Evolutionary conservation across 2,797 vertebrate genomes (phyloP), one percentile per base, ranked within the genome.

Genomic region (Hyperoplus immaculatus): DNA sequence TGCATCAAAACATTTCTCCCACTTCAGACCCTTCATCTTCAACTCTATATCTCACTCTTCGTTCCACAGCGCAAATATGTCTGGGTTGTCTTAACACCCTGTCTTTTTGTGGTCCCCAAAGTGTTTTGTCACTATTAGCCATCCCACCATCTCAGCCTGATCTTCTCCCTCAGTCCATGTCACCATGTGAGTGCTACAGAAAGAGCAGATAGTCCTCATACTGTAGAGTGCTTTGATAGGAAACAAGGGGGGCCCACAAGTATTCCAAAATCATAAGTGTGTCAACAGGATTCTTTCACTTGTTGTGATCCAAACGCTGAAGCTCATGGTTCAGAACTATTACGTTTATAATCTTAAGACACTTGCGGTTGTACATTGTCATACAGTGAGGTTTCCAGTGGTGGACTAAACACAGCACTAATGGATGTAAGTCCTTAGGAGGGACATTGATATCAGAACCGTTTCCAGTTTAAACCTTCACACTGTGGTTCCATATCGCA

Each of bases 1-100:
- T 70, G 79, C 84, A 72, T 87, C 83, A 46, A 75, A 74, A 78
- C 83, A 79, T 82, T 77, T 76, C 75, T 77, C 68, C 76, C 69
- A 56, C 78, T 86, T 82, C 72, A 51, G 72, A 82, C 57, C 75
- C 72, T 84, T 86, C 72, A 83, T 88, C 82, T 74, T 58, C 53
- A 62, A 21, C 58, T 82, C 78, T 60, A 69, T 66, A 78, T 88
- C 85, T 87, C 61, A 58, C 51, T 81, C 68, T 74, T 59, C 62
- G 68, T 67, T 78, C 85, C 78, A 50, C 70, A 7, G 71, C 61
- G 61, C 61, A 73, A 72, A 81, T 80, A 72, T 68, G 71, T 86
- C 81, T 81, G 62, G 59, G 57, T 82, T 77, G 75, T 79, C 76
- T 72, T 78, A 77, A 84, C 81, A 74, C 51, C 42, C 54, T 64